Base-by-base conservation (phyloP, 2,888 invertebrate species). In the Agriopis leucophaearia region DNA sequence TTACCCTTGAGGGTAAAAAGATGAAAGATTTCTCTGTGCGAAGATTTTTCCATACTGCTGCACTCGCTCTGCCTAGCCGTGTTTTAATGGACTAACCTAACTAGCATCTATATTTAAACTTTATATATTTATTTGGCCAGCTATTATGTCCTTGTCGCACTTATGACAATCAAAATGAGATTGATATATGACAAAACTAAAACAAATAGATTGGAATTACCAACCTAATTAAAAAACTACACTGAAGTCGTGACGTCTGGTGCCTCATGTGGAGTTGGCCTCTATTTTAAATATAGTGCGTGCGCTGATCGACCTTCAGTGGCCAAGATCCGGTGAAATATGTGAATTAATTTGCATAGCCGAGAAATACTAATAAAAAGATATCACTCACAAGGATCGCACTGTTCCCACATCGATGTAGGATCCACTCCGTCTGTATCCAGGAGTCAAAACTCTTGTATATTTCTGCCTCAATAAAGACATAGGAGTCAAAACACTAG, bases 341-440 rank as follows among this genome's bases (percentile, higher is more conserved):
- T 27, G 35, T 51, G 51, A 7, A 51, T 15, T 51, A 51, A 3
- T 18, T 48, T 18, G 35, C n/a, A 51, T 16, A 12, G 35, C 9
- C 8, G 12, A 8, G 12, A n/a, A 36, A 36, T 15, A 10, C 12
- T 38, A 7, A 27, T 27, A 27, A 18, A 38, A n/a, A 5, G 4
- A 18, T 50, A 36, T 12, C 12, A 62, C 61, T 62, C 40, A 66
- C 61, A 66, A 40, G n/a, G 61, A 61, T 40, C 66, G 50, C 38
- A 66, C 52, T 44, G 61, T 66, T 18, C 61, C 57, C n/a, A 57
- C 57, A 13, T 57, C 38, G 10, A 62, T 50, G 60, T 47, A 55
- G 48, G 16, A 10, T 9, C 35, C 8, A 12, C n/a, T 40, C 16
- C 38, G 27, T 12, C 40, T 42, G n/a, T 44, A 57, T 1, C 40